Evolutionary conservation across 2,888 invertebrate species (phyloP), one percentile per base, ranked within the genome.

Genomic region (Hyalella azteca): DNA sequence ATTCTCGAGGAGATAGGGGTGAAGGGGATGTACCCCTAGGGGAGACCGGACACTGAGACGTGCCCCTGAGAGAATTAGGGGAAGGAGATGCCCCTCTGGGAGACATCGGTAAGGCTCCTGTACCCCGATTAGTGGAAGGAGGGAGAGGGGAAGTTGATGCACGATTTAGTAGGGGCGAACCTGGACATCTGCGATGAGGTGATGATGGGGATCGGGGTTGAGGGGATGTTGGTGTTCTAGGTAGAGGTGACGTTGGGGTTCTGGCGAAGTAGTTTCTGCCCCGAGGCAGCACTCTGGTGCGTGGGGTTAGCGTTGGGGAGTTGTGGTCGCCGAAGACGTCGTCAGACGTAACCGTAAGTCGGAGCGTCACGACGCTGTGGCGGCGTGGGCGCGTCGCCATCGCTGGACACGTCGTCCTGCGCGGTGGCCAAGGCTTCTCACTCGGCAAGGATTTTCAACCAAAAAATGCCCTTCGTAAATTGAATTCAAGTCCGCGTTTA

Each of bases 341-440:
- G 39, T 82, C 82, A 1, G 82, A 49, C 1, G 82, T 78, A 32
- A 82, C 82, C 3, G 82, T 82, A 22, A 82, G 82, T n/a, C 82
- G 79, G 15, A 82, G 79, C 40, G 82, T 81, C 26, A 82, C 82
- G 50, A 81, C 80, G 73, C 82, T 82, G 79, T 82, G 82, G 39
- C 82, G 81, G 7, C 82, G 82, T 26, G 82, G 82, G 13, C 82
- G 78, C 13, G 82, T 54, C 48, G 49, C 76, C 81, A 81, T 82
- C n/a, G n/a, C n/a, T n/a, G n/a, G n/a, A n/a, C n/a, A n/a, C n/a
- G n/a, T n/a, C n/a, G n/a, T n/a, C n/a, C n/a, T n/a, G n/a, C n/a
- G n/a, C n/a, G n/a, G n/a, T n/a, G n/a, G n/a, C n/a, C n/a, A n/a
- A n/a, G n/a, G n/a, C n/a, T n/a, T n/a, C n/a, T n/a, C n/a, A n/a